These are phyloP conservation scores for Actinostola sp. DNA, from an alignment of 92 coral and sea anemone species.

Conservation along the genomic window DNA sequence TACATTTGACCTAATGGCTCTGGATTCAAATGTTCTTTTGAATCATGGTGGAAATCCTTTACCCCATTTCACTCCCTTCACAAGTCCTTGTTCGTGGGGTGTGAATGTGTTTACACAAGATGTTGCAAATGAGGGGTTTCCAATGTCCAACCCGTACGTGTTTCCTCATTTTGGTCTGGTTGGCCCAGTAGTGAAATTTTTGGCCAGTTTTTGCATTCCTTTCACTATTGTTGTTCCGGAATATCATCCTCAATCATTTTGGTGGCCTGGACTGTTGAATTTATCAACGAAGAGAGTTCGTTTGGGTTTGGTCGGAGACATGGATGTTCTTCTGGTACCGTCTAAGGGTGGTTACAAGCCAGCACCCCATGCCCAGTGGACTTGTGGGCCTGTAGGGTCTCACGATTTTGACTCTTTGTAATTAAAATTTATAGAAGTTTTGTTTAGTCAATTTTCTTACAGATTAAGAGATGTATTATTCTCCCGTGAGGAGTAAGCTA, in stretches of 20 bases:
- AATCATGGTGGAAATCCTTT: not conserved
- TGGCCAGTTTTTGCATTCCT: slow-evolving; percentile 2
- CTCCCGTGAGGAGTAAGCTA: no score
- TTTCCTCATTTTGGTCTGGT: slow-evolving; percentile 21
- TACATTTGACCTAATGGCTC: slow-evolving; percentile 29
- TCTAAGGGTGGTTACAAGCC: slow-evolving; percentile 15
- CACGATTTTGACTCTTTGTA: no score
- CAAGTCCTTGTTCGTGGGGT: slow-evolving; percentile 1
- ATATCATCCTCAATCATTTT: not conserved
- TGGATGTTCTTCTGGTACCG: slow-evolving; percentile 13
- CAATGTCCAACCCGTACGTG: slow-evolving; percentile 15
- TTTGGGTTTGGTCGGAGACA: not conserved
- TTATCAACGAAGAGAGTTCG: not conserved
- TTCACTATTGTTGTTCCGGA: slow-evolving; percentile 24
- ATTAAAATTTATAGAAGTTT: no score
- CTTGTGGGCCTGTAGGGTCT: no score
- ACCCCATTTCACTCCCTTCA: slow-evolving; percentile 35
- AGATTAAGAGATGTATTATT: no score
- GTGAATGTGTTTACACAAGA: slow-evolving; percentile 16
- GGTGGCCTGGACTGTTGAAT: slow-evolving; percentile 27
- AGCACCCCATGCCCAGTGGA: slow-evolving; percentile 8
- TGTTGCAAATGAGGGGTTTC: not conserved
- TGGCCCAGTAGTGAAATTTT: slow-evolving; percentile 25
- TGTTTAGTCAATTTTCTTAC: no score
- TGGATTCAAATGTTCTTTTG: slow-evolving; percentile 17